Conservation (phyloP, 1,140 invertebrate species). For the Diprion similis region DNA sequence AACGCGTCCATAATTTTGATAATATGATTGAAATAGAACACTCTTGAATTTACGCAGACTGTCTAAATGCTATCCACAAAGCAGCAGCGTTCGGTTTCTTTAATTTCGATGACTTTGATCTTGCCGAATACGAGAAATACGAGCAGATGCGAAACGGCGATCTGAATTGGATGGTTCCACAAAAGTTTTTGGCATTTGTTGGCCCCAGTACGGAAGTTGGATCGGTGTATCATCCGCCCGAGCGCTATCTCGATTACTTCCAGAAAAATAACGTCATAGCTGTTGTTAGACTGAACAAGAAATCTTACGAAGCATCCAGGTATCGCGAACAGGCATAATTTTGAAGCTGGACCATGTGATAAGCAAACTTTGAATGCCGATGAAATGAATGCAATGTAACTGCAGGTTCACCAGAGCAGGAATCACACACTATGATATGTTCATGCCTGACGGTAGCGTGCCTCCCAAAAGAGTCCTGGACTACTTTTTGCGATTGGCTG, state of each 20-base stretch:
- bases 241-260: slow-evolving; percentile 83
- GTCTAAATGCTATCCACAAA: slow-evolving; percentile 87
- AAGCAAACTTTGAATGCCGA: neutral
- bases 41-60: slow-evolving; percentile 67
- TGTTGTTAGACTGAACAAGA: slow-evolving; percentile 79
- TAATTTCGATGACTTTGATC: slow-evolving; percentile 92
- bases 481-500: slow-evolving; percentile 76
- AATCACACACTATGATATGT: slow-evolving; percentile 80
- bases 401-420: slow-evolving; percentile 74
- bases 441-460: slow-evolving; percentile 81
- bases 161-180: slow-evolving; percentile 84
- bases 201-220: slow-evolving; percentile 75
- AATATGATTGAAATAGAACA: neutral
- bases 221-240: slow-evolving; percentile 74
- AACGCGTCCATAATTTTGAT: slow-evolving; percentile 36
- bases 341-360: neutral
- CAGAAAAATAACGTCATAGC: slow-evolving; percentile 74
- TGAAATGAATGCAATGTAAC: slow-evolving; percentile 11
- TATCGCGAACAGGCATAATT: slow-evolving; percentile 36
- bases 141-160: slow-evolving; percentile 80
- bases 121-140: slow-evolving; percentile 87
- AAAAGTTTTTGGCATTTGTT: slow-evolving; percentile 84
- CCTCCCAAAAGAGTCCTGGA: slow-evolving; percentile 75
- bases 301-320: slow-evolving; percentile 74
- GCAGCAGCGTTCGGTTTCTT: slow-evolving; percentile 87